Percentiles rank a stretch among this genome's conserved stretches.
Conservation (phyloP, 2,888 invertebrate species). For the Selenia dentaria region DNA sequence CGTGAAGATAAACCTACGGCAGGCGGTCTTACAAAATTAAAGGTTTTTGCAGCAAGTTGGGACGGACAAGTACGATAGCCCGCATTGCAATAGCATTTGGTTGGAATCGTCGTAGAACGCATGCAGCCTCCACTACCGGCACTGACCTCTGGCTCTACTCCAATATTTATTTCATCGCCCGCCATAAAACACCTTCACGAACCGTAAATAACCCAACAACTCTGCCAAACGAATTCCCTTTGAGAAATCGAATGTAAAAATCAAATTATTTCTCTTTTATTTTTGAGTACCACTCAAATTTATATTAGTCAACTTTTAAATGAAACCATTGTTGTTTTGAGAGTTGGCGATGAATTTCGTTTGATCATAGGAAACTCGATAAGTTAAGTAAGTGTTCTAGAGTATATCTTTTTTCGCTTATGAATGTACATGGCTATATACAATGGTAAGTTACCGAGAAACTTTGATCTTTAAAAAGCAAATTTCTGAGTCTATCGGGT, state of each 20-base stretch:
- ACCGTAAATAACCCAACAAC: slow-evolving; percentile 58
- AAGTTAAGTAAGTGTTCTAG: too few relatives aligned
- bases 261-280: slow-evolving; percentile 41
- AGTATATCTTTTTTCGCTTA: too few relatives aligned
- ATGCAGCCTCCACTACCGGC: slow-evolving; percentile 45
- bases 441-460: too few relatives aligned
- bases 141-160: slow-evolving; percentile 55
- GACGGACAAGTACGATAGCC: slow-evolving; percentile 10
- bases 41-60: not conserved
- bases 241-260: slow-evolving; percentile 51
- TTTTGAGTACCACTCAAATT: slow-evolving; percentile 34
- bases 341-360: slow-evolving; percentile 25
- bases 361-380: slow-evolving; percentile 26
- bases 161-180: slow-evolving; percentile 62
- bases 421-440: too few relatives aligned
- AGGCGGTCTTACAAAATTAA: too few relatives aligned
- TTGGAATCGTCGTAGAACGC: slow-evolving; percentile 44
- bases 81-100: slow-evolving; percentile 53
- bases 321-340: slow-evolving; percentile 27
- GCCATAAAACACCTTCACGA: slow-evolving; percentile 50
- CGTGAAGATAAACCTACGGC: too few relatives aligned
- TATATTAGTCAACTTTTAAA: slow-evolving; percentile 32
- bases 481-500: too few relatives aligned
- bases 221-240: slow-evolving; percentile 57
- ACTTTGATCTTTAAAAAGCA: too few relatives aligned